A percentile compares a stretch with the other conserved stretches of the same genome.
phyloP scores from a whole-genome alignment of 92 coral and sea anemone genomes.

The Porites lobata region DNA sequence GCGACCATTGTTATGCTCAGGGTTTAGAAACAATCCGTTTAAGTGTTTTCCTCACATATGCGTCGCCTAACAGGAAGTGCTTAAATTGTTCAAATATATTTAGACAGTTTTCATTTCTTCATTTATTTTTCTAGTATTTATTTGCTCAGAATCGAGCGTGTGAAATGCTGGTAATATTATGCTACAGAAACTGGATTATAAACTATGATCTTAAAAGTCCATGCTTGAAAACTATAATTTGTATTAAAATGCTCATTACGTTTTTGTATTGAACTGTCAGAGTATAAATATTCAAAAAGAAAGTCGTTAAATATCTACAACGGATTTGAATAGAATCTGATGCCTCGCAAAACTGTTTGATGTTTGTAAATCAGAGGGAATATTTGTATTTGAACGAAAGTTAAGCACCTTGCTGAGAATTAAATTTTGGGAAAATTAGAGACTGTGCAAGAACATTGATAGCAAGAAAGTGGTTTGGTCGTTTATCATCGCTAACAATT shows the following conservation, averaged over 20 bases:
- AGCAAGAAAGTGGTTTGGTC: not conserved
- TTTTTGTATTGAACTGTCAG: not conserved
- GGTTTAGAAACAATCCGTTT: not conserved
- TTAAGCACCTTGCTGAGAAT: not conserved
- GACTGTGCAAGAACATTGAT: not conserved
- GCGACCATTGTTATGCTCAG: no score
- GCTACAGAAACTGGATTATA: not conserved
- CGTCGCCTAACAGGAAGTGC: not conserved
- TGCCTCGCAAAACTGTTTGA: not conserved
- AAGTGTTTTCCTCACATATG: not conserved
- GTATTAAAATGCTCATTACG: not conserved
- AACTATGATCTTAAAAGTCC: not conserved
- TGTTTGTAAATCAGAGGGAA: not conserved
- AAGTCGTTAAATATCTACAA: not conserved
- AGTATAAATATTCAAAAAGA: slow-evolving; percentile 1
- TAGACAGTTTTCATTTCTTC: not conserved
- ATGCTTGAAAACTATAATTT: not conserved
- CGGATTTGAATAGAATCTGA: not conserved
- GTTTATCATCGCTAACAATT: slow-evolving; percentile 4
- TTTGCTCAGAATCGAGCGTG: not conserved
- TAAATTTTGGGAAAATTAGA: not conserved
- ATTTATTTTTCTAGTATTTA: no score
- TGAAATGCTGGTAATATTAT: no score
- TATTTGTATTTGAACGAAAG: not conserved
- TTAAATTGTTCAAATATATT: not conserved